Conservation (phyloP, 1,140 invertebrate species). For the Drosophila truncata region DNA sequence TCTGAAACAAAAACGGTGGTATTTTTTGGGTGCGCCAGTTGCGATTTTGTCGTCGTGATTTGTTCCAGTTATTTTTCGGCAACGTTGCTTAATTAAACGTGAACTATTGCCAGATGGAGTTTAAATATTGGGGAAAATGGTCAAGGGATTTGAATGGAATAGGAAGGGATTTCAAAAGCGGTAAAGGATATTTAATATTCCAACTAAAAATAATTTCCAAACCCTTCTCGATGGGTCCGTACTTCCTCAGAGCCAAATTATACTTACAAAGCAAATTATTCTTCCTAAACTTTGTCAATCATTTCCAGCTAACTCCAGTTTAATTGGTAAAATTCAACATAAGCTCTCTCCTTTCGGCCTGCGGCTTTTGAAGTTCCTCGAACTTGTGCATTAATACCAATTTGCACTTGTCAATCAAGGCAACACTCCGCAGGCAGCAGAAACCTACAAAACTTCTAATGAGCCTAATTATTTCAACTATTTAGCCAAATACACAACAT, state of each 20-base stretch:
- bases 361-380: slow-evolving; percentile 26
- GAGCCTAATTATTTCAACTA: slow-evolving; percentile 79
- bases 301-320: slow-evolving; percentile 3
- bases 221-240: neutral
- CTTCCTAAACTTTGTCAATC: neutral
- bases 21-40: slow-evolving; percentile 63
- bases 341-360: neutral
- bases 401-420: slow-evolving; percentile 55
- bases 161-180: neutral
- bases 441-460: slow-evolving; percentile 62
- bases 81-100: slow-evolving; percentile 78
- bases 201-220: no score
- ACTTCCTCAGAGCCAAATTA: no score
- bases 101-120: slow-evolving; percentile 70
- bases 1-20: slow-evolving; percentile 27
- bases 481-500: slow-evolving; percentile 60
- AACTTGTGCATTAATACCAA: slow-evolving; percentile 48
- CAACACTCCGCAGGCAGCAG: slow-evolving; percentile 9
- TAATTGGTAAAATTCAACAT: slow-evolving; percentile 8
- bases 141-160: neutral
- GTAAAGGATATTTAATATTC: neutral
- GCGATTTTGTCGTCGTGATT: slow-evolving; percentile 72
- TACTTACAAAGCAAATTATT: slow-evolving; percentile 1
- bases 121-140: slow-evolving; percentile 27
- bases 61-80: slow-evolving; percentile 49